Evolutionary conservation across 2,888 invertebrate species (phyloP), one percentile per base, ranked within the genome.

Genomic region (Leistus spinibarbis): DNA sequence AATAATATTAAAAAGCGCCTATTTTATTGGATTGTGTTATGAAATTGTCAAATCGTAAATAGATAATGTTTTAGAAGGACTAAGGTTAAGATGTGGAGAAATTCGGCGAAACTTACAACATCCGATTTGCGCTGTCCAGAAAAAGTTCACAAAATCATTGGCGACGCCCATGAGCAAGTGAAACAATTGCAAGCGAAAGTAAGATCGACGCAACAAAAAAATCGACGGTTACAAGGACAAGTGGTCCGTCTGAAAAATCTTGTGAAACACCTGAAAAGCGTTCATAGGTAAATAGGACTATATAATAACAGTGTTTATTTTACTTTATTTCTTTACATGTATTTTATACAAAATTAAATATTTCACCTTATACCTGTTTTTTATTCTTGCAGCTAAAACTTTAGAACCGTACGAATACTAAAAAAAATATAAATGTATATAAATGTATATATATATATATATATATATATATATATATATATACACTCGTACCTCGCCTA

Each of bases 351-450:
- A 1, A 40, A 40, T 40, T 10, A 40, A 40, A 40, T 40, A 40
- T 40, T 40, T 40, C 10, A 40, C 1, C 40, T 7, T 16, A 60
- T 19, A 60, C 22, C 13, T 10, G 2, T 54, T 54, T 54, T 13
- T 54, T 54, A 20, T 1, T 17, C 4, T 7, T 5, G 19, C 19
- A 13, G 2, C 60, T 70, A 76, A 53, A 68, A 57, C 22, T 81
- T 79, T 65, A 85, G 77, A 22, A 85, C 85, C 16, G 83, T 76
- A 24, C 85, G 85, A 71, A 85, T 82, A 77, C 85, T 85, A 78
- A 78, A 84, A 83, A 77, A 77, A 76, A 79, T 77, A 79, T 75
- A 71, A 53, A 74, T 70, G 67, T 66, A 40, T 40, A 54, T 69
- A 27, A n/a, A n/a, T n/a, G n/a, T n/a, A n/a, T n/a, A n/a, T n/a